A percentile compares a stretch with the other conserved stretches of the same genome.
These are phyloP conservation scores for Sebastiscus albofasciatus DNA, from an alignment of 2,797 vertebrate species.

Conservation along the genomic window DNA sequence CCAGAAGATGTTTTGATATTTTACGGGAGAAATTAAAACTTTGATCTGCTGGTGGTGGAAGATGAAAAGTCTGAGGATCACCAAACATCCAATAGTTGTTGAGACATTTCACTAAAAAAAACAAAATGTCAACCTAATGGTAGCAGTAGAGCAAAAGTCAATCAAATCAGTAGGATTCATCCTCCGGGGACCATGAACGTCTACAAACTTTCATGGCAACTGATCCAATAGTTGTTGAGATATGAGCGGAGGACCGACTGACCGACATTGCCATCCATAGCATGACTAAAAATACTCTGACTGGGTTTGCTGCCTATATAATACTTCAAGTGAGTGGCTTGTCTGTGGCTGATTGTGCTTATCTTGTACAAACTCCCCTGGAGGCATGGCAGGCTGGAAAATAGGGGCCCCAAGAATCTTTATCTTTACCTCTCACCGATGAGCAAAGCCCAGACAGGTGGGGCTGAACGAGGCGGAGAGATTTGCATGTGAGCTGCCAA, in stretches of 20 bases:
- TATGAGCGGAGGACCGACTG: neutral
- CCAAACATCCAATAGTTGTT: neutral
- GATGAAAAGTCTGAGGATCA: neutral
- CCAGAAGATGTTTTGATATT: neutral
- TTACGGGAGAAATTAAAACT: neutral
- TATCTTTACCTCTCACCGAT: constrained; percentile 8
- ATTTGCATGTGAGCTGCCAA: constrained; percentile 76
- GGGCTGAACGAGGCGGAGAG: constrained; percentile 20
- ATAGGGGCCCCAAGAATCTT: constrained; percentile 18
- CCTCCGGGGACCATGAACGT: neutral
- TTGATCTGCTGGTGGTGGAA: neutral
- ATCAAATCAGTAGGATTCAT: neutral
- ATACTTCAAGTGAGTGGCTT: neutral
- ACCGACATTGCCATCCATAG: neutral
- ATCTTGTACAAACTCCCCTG: constrained; percentile 13
- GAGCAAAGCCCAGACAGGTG: constrained; percentile 32
- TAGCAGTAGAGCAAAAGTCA: neutral
- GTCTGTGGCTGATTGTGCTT: constrained; percentile 8
- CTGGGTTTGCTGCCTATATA: neutral
- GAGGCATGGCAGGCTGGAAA: constrained; percentile 9
- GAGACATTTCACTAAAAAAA: neutral
- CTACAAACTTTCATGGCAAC: neutral
- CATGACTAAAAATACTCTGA: neutral
- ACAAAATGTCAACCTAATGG: neutral
- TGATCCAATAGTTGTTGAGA: neutral